These are phyloP conservation scores for Campopleginae sp. DNA, from an alignment of 2,888 invertebrate species.

Conservation along the genomic window DNA sequence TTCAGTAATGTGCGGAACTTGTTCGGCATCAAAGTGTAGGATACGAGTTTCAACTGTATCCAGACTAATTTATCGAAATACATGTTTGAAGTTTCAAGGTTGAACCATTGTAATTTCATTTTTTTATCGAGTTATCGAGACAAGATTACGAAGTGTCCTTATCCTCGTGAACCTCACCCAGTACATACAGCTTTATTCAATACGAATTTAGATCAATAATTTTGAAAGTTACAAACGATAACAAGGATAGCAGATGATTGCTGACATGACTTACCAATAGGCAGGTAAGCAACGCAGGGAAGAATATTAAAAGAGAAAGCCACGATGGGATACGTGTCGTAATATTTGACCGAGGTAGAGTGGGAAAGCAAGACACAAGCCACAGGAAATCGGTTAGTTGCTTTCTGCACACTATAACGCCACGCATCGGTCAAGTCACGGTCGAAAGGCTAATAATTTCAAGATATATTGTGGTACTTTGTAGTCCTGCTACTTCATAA, in stretches of 20 bases:
- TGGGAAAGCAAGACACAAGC: constrained; percentile 39
- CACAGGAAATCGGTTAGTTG: constrained; percentile 71
- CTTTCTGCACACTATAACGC: constrained; percentile 52
- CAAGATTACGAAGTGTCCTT: neutral
- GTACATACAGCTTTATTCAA: neutral
- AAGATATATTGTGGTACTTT: neutral
- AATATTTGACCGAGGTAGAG: constrained; percentile 68
- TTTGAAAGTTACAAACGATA: constrained; percentile 33
- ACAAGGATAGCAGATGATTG: constrained; percentile 41
- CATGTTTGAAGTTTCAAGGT: neutral
- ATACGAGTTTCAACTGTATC: neutral
- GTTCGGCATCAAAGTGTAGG: neutral
- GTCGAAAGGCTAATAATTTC: constrained; percentile 20
- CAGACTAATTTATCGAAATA: neutral
- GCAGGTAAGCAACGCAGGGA: constrained; percentile 57
- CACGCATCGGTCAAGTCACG: constrained; percentile 29
- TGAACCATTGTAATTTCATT: neutral
- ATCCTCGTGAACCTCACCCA: neutral
- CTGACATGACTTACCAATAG: constrained; percentile 53
- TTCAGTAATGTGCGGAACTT: neutral
- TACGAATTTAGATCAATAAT: neutral
- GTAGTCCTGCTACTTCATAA: neutral
- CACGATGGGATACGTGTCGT: constrained; percentile 71
- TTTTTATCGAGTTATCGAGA: neutral
- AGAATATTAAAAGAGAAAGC: constrained; percentile 78